Percentiles rank a stretch among this genome's conserved stretches.
These are phyloP conservation scores for Scaptomyza pallida DNA, from an alignment of 1,140 invertebrate species.

Conservation along the genomic window DNA sequence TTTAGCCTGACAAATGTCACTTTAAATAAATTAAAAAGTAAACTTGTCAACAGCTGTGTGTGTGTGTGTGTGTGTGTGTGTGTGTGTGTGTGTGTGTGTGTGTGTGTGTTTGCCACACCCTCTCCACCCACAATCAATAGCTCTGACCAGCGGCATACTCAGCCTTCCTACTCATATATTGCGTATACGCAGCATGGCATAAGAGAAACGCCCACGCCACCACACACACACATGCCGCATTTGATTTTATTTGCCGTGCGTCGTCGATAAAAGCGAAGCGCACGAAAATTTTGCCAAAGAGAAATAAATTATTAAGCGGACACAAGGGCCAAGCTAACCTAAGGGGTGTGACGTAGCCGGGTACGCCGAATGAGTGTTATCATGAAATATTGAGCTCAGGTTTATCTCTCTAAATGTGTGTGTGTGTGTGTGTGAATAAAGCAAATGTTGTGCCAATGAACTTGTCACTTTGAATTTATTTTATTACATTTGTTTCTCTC, in stretches of 20 bases:
- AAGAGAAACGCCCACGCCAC: slow-evolving; percentile 13
- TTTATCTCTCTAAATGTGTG: slow-evolving; percentile 12
- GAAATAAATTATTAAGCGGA: slow-evolving; percentile 77
- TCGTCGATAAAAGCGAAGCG: slow-evolving; percentile 58
- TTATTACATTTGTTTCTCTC: slow-evolving; percentile 37
- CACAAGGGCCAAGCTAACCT: slow-evolving; percentile 13
- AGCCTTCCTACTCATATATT: not conserved
- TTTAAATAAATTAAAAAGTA: slow-evolving; percentile 35
- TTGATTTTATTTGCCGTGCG: slow-evolving; percentile 72
- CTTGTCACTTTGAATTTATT: slow-evolving; percentile 77
- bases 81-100: not conserved
- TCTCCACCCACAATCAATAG: slow-evolving; percentile 19
- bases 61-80: not conserved
- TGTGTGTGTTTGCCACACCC: not conserved
- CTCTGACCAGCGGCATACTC: slow-evolving; percentile 1
- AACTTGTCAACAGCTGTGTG: slow-evolving; percentile 9
- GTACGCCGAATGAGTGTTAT: slow-evolving; percentile 46
- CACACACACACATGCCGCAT: slow-evolving; percentile 22
- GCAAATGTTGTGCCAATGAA: slow-evolving; percentile 56
- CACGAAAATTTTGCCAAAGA: slow-evolving; percentile 57
- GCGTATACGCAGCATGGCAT: slow-evolving; percentile 22
- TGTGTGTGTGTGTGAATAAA: slow-evolving; percentile 1
- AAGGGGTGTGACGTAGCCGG: not conserved
- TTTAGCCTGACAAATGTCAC: slow-evolving; percentile 6
- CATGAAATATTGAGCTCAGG: slow-evolving; percentile 69